These are phyloP conservation scores for Chironomus tepperi DNA, from an alignment of 1,140 invertebrate species.

Conservation along the genomic window DNA sequence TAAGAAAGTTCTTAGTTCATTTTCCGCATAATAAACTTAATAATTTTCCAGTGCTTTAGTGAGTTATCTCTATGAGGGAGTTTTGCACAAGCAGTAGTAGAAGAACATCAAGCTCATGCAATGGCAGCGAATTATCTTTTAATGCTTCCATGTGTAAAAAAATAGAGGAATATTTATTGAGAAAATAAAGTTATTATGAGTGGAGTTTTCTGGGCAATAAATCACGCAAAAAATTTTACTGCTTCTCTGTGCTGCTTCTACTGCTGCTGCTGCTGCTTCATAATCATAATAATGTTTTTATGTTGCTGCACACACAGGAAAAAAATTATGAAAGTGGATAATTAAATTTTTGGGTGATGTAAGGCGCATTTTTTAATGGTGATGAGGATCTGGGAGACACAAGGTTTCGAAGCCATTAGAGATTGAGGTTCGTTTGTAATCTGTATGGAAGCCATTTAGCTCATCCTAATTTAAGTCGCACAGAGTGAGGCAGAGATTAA, in stretches of 20 bases:
- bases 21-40: slow-evolving; percentile 23
- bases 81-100: not conserved
- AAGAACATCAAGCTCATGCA: not conserved
- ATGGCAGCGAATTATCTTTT: slow-evolving; percentile 1
- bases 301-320: not conserved
- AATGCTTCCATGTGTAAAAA: slow-evolving; percentile 16
- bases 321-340: not conserved
- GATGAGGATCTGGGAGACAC: too few species aligned
- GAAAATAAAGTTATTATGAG: slow-evolving; percentile 24
- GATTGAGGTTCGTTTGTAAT: too few species aligned
- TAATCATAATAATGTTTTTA: slow-evolving; percentile 1
- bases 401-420: too few species aligned
- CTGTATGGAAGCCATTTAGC: too few species aligned
- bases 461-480: too few species aligned
- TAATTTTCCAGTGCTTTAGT: slow-evolving; percentile 22
- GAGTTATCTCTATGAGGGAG: not conserved
- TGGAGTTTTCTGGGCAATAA: slow-evolving; percentile 20
- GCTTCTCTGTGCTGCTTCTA: not conserved
- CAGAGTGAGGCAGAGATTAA: too few species aligned
- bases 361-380: too few species aligned
- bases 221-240: slow-evolving; percentile 12
- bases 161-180: slow-evolving; percentile 14
- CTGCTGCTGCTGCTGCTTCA: not conserved
- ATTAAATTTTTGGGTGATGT: too few species aligned
- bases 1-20: slow-evolving; percentile 20